phyloP scores from a whole-genome alignment of 2,888 invertebrate species.

The Plebejus anna region DNA sequence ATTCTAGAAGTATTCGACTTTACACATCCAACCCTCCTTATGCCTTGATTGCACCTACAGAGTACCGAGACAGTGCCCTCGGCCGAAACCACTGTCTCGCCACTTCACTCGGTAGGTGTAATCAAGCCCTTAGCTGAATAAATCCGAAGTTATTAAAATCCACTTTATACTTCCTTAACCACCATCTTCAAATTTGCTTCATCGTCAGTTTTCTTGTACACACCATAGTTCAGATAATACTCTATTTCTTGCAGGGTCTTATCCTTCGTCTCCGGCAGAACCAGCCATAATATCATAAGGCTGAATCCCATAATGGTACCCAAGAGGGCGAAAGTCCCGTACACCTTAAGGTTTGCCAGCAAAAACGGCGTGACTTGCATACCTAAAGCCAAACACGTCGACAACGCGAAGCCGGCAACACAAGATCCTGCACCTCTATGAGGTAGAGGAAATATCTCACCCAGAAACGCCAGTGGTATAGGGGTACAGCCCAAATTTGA shows the following conservation, averaged over 20 bases:
- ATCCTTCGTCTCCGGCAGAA: slow-evolving; percentile 48
- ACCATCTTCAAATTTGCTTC: not conserved
- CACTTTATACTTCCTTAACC: not conserved
- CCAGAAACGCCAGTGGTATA: slow-evolving; percentile 55
- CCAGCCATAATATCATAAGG: slow-evolving; percentile 41
- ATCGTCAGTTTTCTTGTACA: slow-evolving; percentile 34
- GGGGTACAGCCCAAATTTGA: slow-evolving; percentile 59
- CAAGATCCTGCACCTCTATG: slow-evolving; percentile 53
- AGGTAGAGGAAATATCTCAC: slow-evolving; percentile 58
- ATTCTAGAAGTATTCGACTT: too few species aligned
- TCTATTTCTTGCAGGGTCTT: slow-evolving; percentile 48
- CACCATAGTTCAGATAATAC: slow-evolving; percentile 47
- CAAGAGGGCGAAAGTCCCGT: slow-evolving; percentile 57
- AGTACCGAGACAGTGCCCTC: too few species aligned
- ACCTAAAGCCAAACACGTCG: slow-evolving; percentile 44
- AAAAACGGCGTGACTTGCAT: slow-evolving; percentile 53
- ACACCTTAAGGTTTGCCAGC: slow-evolving; percentile 46
- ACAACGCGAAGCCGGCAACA: slow-evolving; percentile 46
- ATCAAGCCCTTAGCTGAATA: too few species aligned
- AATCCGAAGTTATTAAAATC: not conserved
- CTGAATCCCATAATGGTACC: slow-evolving; percentile 44
- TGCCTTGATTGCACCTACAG: too few species aligned
- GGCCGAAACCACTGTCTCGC: too few species aligned
- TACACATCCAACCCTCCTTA: too few species aligned
- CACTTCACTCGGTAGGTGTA: too few species aligned